These are phyloP conservation scores for Apotomis capreana DNA, from an alignment of 2,888 invertebrate species.

Conservation along the genomic window DNA sequence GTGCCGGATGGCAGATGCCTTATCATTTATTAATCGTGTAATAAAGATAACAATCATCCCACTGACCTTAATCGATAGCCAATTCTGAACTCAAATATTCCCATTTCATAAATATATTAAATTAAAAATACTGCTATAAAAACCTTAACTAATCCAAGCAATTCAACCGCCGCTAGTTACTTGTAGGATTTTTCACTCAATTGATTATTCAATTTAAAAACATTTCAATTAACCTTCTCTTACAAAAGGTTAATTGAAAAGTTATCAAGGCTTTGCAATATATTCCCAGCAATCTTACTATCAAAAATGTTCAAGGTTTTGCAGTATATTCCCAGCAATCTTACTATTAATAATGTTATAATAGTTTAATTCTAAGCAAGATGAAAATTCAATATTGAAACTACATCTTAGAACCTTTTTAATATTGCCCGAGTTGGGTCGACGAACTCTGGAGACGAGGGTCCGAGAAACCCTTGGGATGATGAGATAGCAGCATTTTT, in stretches of 20 bases:
- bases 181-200: not conserved
- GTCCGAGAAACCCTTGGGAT: slow-evolving; percentile 29
- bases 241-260: not conserved
- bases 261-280: not conserved
- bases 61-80: too few relatives aligned
- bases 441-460: slow-evolving; percentile 24
- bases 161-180: not conserved
- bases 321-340: not conserved
- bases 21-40: too few relatives aligned
- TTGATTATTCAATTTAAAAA: slow-evolving; percentile 2
- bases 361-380: not conserved
- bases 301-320: not conserved
- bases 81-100: too few relatives aligned
- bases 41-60: too few relatives aligned
- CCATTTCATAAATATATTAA: too few relatives aligned
- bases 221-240: slow-evolving; percentile 15
- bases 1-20: too few relatives aligned
- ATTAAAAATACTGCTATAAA: too few relatives aligned
- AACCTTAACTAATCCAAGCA: not conserved
- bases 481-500: slow-evolving; percentile 20
- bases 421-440: slow-evolving; percentile 18
- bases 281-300: not conserved
- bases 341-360: not conserved
- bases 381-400: slow-evolving; percentile 20
- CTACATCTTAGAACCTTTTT: slow-evolving; percentile 32